These are phyloP conservation scores for Sebastes diploproa DNA, from an alignment of 2,797 vertebrate genomes.

Conservation along the genomic window DNA sequence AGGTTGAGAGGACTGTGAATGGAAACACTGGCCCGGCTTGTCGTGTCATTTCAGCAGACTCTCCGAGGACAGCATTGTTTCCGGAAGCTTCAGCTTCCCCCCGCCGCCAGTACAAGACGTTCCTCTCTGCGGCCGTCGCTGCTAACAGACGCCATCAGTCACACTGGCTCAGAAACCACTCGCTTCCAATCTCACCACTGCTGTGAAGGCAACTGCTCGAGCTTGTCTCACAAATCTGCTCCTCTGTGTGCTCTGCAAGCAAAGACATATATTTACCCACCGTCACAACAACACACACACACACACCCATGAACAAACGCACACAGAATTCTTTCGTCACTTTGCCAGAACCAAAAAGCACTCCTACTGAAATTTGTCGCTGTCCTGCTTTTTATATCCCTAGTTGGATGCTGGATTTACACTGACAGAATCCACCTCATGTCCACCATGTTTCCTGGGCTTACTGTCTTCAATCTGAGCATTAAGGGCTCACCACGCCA, in stretches of 20 bases:
- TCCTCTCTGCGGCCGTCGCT: slow-evolving; percentile 61
- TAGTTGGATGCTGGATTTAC: slow-evolving; percentile 57
- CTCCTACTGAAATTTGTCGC: slow-evolving; percentile 50
- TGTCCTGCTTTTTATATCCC: slow-evolving; percentile 66
- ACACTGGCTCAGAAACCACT: slow-evolving; percentile 72
- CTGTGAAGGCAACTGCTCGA: slow-evolving; percentile 80
- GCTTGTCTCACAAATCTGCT: slow-evolving; percentile 80
- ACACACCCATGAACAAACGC: slow-evolving; percentile 21
- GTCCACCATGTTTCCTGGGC: slow-evolving; percentile 59
- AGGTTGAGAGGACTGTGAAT: slow-evolving; percentile 61
- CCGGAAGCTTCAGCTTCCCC: slow-evolving; percentile 53
- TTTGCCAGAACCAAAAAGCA: slow-evolving; percentile 55
- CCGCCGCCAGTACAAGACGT: slow-evolving; percentile 59
- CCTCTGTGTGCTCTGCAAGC: slow-evolving; percentile 71
- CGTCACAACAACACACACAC: slow-evolving; percentile 39
- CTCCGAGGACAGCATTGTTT: slow-evolving; percentile 49
- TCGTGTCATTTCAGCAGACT: slow-evolving; percentile 58
- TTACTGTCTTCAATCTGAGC: slow-evolving; percentile 60
- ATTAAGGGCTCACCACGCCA: slow-evolving; percentile 51
- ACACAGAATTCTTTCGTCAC: slow-evolving; percentile 29
- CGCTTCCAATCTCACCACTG: slow-evolving; percentile 76
- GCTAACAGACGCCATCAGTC: slow-evolving; percentile 78
- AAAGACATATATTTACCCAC: slow-evolving; percentile 72
- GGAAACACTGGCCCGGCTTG: slow-evolving; percentile 62
- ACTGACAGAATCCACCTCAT: slow-evolving; percentile 62